Evolutionary conservation across 2,888 invertebrate species (phyloP).

Genomic region (Polyploca ridens): DNA sequence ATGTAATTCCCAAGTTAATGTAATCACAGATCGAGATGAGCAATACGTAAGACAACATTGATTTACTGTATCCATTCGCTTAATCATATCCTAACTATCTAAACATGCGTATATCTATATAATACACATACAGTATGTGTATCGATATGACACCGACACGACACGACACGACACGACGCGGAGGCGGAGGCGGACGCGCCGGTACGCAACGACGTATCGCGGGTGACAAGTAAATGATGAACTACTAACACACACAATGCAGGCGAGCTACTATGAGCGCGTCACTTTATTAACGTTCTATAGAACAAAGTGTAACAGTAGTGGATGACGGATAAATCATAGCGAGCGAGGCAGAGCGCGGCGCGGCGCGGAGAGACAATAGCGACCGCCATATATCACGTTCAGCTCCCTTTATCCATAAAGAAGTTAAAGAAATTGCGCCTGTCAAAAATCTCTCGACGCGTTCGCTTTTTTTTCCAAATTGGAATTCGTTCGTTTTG

Average conservation of each 20-base stretch:
- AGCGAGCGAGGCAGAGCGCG: constrained; percentile 7
- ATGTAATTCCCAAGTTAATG: constrained; percentile 19
- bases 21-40: constrained; percentile 48
- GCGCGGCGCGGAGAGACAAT: constrained; percentile 31
- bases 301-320: constrained; percentile 22
- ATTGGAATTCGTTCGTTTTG: constrained; percentile 32
- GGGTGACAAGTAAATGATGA: constrained; percentile 15
- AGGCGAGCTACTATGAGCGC: neutral
- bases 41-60: constrained; percentile 51
- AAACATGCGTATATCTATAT: neutral
- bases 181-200: neutral
- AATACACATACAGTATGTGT: neutral
- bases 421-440: constrained; percentile 54
- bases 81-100: constrained; percentile 37
- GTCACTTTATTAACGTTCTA: constrained; percentile 13
- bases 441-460: constrained; percentile 46
- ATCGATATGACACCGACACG: neutral
- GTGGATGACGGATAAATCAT: constrained; percentile 30
- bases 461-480: constrained; percentile 39
- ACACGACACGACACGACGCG: no score
- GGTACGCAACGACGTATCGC: neutral
- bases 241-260: neutral
- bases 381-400: constrained; percentile 57
- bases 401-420: constrained; percentile 41
- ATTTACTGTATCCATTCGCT: constrained; percentile 45